Percentiles rank a stretch among this genome's conserved stretches.
Conservation (phyloP, 2,888 invertebrate species). For the Xestia xanthographa region DNA sequence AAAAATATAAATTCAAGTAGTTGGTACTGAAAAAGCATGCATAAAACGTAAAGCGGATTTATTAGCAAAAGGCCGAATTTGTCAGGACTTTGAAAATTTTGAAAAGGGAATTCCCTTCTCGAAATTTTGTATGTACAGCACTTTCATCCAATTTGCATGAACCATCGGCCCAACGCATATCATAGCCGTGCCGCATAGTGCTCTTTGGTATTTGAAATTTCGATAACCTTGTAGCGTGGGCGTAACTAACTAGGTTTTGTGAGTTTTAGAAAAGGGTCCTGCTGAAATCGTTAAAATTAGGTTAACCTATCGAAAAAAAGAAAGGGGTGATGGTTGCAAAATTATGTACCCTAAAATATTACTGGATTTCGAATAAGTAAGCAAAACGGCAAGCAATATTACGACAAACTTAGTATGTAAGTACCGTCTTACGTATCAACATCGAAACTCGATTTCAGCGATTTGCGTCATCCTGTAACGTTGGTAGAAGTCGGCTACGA, state of each 20-base stretch:
- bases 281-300: background rate
- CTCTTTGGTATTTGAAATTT: background rate
- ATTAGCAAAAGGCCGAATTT: background rate
- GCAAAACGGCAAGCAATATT: background rate
- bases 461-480: no score
- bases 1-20: no score
- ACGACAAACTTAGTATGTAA: background rate
- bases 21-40: no score
- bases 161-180: background rate
- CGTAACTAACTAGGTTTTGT: background rate
- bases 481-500: background rate
- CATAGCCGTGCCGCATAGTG: background rate
- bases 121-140: no score
- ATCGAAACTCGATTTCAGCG: no score
- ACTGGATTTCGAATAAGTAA: background rate
- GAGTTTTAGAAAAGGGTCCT: background rate
- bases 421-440: no score
- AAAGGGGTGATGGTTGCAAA: background rate
- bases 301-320: background rate
- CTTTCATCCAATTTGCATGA: background rate
- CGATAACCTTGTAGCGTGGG: background rate
- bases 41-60: no score
- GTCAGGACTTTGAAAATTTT: background rate
- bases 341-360: background rate
- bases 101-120: no score